A percentile compares a stretch with the other conserved stretches of the same genome.
Conservation (phyloP, 2,113 vertebrate genomes). For the Bungarus multicinctus region DNA sequence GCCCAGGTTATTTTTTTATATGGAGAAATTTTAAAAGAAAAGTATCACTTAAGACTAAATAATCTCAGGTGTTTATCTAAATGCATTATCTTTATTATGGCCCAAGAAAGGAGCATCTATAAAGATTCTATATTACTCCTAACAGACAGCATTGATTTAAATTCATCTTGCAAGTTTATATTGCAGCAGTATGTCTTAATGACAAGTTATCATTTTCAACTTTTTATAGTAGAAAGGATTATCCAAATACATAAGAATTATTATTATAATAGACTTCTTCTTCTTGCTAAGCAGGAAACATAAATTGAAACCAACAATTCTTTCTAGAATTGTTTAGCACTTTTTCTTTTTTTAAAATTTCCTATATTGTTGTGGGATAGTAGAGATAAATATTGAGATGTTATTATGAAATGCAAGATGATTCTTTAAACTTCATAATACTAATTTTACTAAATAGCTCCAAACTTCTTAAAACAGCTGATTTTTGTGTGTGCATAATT, state of each 20-base stretch:
- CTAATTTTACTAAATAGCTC: neutral
- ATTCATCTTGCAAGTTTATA: neutral
- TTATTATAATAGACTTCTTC: neutral
- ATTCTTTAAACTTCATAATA: neutral
- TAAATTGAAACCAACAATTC: neutral
- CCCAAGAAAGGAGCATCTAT: neutral
- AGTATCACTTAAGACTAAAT: neutral
- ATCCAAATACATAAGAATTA: neutral
- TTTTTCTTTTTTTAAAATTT: neutral
- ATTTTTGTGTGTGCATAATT: neutral
- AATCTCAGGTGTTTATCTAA: neutral
- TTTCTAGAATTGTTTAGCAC: neutral
- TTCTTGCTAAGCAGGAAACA: neutral
- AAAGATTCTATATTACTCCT: neutral
- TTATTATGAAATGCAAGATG: neutral
- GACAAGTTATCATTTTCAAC: neutral
- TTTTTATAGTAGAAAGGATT: neutral
- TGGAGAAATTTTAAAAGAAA: neutral
- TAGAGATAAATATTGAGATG: neutral
- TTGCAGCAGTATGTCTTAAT: neutral
- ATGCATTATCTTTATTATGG: neutral
- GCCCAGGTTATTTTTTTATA: neutral
- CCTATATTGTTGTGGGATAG: neutral
- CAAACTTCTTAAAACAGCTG: neutral
- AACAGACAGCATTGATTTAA: neutral